phyloP scores from a whole-genome alignment of 2,113 vertebrate species.

The Engraulis encrasicolus region DNA sequence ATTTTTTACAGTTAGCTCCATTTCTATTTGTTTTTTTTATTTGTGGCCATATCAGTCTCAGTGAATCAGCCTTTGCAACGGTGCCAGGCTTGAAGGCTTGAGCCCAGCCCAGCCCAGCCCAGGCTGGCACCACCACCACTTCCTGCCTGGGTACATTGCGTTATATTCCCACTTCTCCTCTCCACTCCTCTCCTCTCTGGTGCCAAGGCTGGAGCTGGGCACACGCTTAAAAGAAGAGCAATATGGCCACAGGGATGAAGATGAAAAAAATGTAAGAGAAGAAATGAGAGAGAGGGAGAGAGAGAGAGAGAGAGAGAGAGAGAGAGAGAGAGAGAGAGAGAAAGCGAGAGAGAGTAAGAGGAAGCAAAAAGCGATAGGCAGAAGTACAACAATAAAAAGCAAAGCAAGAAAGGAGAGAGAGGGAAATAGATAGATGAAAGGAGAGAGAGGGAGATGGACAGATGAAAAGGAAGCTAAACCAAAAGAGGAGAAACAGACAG shows the following conservation, averaged over 20 bases:
- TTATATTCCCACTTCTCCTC: constrained; percentile 11
- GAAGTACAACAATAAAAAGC: no score
- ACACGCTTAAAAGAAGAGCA: neutral
- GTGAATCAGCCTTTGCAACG: neutral
- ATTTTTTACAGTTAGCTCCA: neutral
- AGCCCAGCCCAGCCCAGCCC: no score
- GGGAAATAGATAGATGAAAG: no score
- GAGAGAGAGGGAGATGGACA: no score
- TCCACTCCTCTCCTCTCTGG: no score
- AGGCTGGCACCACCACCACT: neutral
- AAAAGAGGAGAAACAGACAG: no score
- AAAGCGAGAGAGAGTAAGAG: no score
- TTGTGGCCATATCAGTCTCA: neutral
- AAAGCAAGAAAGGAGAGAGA: no score
- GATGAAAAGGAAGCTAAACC: no score
- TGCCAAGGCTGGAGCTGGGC: constrained; percentile 16
- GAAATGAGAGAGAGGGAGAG: neutral
- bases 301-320: neutral
- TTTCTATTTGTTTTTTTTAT: no score
- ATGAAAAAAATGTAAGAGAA: neutral
- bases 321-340: neutral
- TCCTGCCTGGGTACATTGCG: constrained; percentile 21
- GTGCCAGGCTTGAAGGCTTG: neutral
- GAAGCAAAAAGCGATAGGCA: no score
- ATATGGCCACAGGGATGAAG: neutral